Percentiles rank a stretch among this genome's conserved stretches.
Evolutionary conservation across 2,113 vertebrate genomes (phyloP).

Genomic region (Antechinus stuartii): DNA sequence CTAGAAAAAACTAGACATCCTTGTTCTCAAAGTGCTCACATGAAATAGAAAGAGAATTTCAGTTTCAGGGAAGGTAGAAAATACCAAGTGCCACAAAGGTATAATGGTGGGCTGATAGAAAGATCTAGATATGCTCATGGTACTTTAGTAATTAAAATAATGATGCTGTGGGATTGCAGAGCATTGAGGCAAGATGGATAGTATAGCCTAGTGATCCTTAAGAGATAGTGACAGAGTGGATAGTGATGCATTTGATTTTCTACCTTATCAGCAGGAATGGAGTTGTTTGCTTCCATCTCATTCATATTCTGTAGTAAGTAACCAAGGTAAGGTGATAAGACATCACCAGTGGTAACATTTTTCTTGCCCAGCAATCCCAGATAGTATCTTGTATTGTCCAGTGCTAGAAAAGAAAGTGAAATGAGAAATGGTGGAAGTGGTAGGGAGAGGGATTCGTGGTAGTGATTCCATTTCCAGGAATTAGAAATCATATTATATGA

Average conservation of each 20-base stretch:
- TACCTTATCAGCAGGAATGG: not conserved
- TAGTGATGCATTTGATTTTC: not conserved
- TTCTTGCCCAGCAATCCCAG: not conserved
- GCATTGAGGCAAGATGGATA: not conserved
- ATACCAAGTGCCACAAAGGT: not conserved
- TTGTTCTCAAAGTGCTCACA: not conserved
- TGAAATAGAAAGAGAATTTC: not conserved
- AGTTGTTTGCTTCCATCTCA: not conserved
- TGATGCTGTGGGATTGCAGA: not conserved
- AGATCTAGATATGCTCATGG: not conserved
- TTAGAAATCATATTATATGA: not conserved
- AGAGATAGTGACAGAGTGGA: not conserved
- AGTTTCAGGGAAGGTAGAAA: not conserved
- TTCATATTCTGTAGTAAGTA: not conserved
- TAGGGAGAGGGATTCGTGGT: not conserved
- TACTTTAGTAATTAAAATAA: not conserved
- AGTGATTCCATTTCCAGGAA: not conserved
- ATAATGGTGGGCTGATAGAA: not conserved
- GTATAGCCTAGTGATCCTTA: not conserved
- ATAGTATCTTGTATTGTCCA: not conserved
- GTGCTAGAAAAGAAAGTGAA: not conserved
- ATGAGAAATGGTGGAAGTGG: not conserved
- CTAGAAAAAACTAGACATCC: not conserved
- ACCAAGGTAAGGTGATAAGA: not conserved
- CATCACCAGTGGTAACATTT: not conserved